A percentile compares a stretch with the other conserved stretches of the same genome.
These are phyloP conservation scores for Ips nitidus DNA, from an alignment of 1,140 invertebrate species.

Conservation along the genomic window DNA sequence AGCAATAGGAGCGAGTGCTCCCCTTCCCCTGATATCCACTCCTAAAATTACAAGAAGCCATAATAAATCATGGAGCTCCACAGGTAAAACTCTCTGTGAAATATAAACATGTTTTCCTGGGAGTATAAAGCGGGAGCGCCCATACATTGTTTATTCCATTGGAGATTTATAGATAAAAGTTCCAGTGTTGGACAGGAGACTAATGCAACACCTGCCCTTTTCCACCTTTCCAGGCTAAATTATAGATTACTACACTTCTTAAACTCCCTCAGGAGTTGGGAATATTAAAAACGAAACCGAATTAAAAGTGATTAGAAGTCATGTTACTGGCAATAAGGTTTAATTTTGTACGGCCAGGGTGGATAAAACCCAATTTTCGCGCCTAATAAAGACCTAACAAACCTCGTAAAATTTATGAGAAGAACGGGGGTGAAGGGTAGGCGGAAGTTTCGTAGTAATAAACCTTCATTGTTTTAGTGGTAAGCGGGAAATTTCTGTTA, in stretches of 20 bases:
- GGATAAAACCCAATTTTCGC: slow-evolving; percentile 28
- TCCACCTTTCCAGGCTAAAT: slow-evolving; percentile 2
- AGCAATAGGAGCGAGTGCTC: background rate
- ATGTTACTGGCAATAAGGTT: slow-evolving; percentile 22
- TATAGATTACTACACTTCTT: no score
- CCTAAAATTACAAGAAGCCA: slow-evolving; percentile 3
- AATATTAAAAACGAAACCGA: no score
- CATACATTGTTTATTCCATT: slow-evolving; percentile 35
- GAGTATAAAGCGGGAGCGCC: slow-evolving; percentile 32
- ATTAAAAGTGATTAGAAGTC: slow-evolving; percentile 10
- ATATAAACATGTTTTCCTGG: slow-evolving; percentile 39
- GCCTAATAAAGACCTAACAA: slow-evolving; percentile 32
- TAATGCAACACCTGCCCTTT: slow-evolving; percentile 36
- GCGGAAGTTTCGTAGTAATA: no score
- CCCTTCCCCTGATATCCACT: background rate
- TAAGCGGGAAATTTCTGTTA: no score
- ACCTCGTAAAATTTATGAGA: slow-evolving; percentile 18
- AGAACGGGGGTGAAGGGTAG: no score
- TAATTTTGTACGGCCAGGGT: slow-evolving; percentile 27
- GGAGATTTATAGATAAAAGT: slow-evolving; percentile 38
- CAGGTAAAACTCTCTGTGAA: slow-evolving; percentile 36
- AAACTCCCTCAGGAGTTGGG: no score
- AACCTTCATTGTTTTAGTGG: no score
- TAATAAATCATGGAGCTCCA: slow-evolving; percentile 34
- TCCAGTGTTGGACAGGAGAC: slow-evolving; percentile 31